phyloP scores from a whole-genome alignment of 2,113 vertebrate species.

The Crotalus horridus region DNA sequence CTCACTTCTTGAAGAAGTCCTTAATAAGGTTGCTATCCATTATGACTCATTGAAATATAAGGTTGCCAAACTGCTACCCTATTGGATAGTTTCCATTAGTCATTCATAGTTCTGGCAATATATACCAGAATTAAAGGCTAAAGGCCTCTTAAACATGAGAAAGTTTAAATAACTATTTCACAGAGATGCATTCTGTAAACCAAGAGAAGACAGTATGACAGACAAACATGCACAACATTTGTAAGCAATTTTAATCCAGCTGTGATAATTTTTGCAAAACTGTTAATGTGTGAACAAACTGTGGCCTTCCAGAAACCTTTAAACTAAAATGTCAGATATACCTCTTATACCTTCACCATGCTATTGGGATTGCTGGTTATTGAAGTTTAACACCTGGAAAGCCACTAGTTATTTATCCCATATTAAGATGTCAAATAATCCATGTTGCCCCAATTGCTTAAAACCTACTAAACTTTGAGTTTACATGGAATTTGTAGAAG shows the following conservation, averaged over 20 bases:
- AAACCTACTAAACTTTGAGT: not conserved
- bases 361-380: not conserved
- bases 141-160: constrained; percentile 6
- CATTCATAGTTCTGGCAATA: constrained; percentile 14
- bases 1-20: not conserved
- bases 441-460: not conserved
- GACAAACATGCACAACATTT: not conserved
- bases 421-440: constrained; percentile 11
- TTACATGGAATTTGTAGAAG: not conserved
- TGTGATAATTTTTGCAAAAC: not conserved
- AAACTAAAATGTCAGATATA: not conserved
- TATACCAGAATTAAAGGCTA: not conserved
- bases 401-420: not conserved
- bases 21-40: not conserved
- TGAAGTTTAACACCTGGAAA: not conserved
- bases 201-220: not conserved
- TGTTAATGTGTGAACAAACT: not conserved
- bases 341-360: too few relatives aligned
- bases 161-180: not conserved
- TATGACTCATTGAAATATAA: constrained; percentile 8
- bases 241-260: not conserved
- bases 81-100: not conserved
- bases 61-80: constrained; percentile 20
- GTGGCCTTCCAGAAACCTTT: not conserved
- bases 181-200: not conserved